Evolutionary conservation across 2,888 invertebrate genomes (phyloP).

Genomic region (Nudaria mundana): DNA sequence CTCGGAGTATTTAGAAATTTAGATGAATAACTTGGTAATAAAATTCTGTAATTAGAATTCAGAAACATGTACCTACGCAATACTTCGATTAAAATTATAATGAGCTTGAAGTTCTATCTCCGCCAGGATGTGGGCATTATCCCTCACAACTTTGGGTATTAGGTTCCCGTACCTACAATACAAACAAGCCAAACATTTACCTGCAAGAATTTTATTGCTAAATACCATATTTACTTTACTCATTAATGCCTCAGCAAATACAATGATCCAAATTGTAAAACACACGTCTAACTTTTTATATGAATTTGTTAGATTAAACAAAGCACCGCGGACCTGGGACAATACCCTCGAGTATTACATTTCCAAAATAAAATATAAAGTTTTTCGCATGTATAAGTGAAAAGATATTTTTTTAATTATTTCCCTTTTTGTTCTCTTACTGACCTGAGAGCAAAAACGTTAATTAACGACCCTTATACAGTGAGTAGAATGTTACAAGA

Average conservation of each 20-base stretch:
- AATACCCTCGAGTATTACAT: conserved; percentile 8
- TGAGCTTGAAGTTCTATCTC: neutral
- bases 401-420: conserved; percentile 3
- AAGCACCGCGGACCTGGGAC: conserved; percentile 1
- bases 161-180: neutral
- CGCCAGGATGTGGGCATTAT: neutral
- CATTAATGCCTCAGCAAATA: conserved; percentile 2
- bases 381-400: conserved; percentile 5
- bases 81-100: neutral
- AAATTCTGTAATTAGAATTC: no score
- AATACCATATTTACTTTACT: neutral
- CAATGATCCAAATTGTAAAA: neutral
- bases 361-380: conserved; percentile 10
- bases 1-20: no score
- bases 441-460: no score
- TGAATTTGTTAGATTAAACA: conserved; percentile 3
- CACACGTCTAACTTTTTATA: conserved; percentile 2
- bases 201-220: neutral
- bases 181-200: neutral
- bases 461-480: neutral
- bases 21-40: no score
- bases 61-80: neutral
- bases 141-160: neutral
- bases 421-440: no score
- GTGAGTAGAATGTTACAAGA: neutral